phyloP scores from a whole-genome alignment of 2,113 vertebrate genomes.

The Tichodroma muraria region DNA sequence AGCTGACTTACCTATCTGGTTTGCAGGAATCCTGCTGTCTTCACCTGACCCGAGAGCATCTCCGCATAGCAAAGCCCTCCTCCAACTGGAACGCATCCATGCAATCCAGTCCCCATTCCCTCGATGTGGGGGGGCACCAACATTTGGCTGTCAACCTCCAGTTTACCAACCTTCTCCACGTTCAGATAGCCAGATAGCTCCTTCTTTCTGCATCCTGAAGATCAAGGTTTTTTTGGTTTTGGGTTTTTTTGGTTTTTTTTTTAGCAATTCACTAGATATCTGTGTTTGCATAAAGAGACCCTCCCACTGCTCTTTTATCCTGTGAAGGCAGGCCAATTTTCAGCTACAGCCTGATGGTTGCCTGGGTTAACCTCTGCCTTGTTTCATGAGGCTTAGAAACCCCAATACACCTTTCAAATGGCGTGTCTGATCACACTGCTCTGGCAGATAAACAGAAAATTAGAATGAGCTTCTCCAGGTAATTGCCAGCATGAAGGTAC shows the following conservation, averaged over 20 bases:
- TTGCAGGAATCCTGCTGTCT: conserved; percentile 12
- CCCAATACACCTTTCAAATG: background rate
- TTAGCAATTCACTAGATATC: conserved; percentile 2
- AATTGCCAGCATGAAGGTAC: background rate
- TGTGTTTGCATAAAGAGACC: conserved; percentile 47
- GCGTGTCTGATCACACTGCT: conserved; percentile 2
- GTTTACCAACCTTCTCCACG: conserved; percentile 6
- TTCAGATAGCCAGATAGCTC: conserved; percentile 31
- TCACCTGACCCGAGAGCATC: background rate
- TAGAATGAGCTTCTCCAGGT: background rate
- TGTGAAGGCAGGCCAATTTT: conserved; percentile 59
- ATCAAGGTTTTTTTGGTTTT: conserved; percentile 3
- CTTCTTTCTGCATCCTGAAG: conserved; percentile 16
- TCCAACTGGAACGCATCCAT: background rate
- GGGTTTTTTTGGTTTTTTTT: background rate
- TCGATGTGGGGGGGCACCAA: background rate
- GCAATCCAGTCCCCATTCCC: background rate
- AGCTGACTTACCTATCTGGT: conserved; percentile 36
- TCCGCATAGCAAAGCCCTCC: background rate
- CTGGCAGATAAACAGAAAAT: conserved; percentile 13
- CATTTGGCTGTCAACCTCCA: background rate
- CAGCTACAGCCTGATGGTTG: background rate
- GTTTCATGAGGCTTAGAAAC: conserved; percentile 38
- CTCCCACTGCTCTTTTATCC: conserved; percentile 46
- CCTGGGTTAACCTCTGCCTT: conserved; percentile 53